phyloP scores from a whole-genome alignment of 2,113 vertebrate species.

The Lepisosteus osseus region DNA sequence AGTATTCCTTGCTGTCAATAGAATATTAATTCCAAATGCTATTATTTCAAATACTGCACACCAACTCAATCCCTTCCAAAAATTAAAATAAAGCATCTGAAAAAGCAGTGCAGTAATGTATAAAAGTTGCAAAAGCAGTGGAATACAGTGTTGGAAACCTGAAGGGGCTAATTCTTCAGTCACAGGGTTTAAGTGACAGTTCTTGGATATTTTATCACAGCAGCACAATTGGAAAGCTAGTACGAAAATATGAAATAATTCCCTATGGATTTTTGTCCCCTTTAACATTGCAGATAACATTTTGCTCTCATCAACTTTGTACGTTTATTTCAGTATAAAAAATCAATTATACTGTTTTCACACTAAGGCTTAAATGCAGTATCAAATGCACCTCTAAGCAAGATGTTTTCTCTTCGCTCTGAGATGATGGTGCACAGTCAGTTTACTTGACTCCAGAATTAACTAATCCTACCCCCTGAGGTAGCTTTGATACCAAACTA shows the following conservation, averaged over 20 bases:
- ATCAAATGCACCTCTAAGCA: neutral
- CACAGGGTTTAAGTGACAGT: constrained; percentile 21
- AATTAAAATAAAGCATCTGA: too few relatives aligned
- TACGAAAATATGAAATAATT: constrained; percentile 8
- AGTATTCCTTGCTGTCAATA: too few relatives aligned
- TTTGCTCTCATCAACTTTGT: constrained; percentile 8
- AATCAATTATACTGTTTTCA: constrained; percentile 20
- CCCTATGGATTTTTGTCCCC: neutral
- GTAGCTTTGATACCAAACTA: constrained; percentile 8
- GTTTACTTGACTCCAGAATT: neutral
- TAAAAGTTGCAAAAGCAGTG: too few relatives aligned
- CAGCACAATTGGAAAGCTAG: constrained; percentile 14
- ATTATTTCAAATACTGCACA: too few relatives aligned
- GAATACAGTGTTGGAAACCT: constrained; percentile 7
- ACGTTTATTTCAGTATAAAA: neutral
- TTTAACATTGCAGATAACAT: constrained; percentile 9
- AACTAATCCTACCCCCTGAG: constrained; percentile 5
- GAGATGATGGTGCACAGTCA: constrained; percentile 1
- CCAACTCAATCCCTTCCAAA: too few relatives aligned
- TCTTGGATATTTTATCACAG: constrained; percentile 21
- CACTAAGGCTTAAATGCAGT: constrained; percentile 2
- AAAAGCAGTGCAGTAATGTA: too few relatives aligned
- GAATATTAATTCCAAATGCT: too few relatives aligned
- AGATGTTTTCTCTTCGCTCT: neutral
- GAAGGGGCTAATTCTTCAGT: constrained; percentile 23